Evolutionary conservation across 2,888 invertebrate genomes (phyloP).

Genomic region (Pristionchus arcanus): DNA sequence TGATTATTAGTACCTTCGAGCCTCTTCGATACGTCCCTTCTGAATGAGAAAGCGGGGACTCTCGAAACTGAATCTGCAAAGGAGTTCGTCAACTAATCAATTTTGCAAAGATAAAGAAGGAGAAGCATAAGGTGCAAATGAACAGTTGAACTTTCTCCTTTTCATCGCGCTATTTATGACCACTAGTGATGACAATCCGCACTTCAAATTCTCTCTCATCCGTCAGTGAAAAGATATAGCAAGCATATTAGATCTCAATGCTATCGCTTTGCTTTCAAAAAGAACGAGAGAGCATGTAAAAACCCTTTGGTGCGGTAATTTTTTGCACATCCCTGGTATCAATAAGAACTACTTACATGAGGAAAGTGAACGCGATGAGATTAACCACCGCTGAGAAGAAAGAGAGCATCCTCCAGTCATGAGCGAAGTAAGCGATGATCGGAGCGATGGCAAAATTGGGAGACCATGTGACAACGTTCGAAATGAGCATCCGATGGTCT

Average conservation of each 20-base stretch:
- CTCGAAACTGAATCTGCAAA: slow-evolving; percentile 57
- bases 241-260: no score
- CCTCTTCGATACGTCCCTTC: slow-evolving; percentile 70
- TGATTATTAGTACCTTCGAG: no score
- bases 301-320: no score
- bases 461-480: slow-evolving; percentile 68
- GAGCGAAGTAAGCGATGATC: slow-evolving; percentile 62
- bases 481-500: slow-evolving; percentile 72
- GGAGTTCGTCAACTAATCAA: not conserved
- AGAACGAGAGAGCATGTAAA: no score
- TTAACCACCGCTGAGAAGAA: not conserved
- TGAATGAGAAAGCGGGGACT: slow-evolving; percentile 69
- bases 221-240: no score
- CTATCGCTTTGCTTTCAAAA: no score
- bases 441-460: slow-evolving; percentile 72
- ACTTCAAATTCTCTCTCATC: no score
- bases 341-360: slow-evolving; percentile 19
- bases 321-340: no score
- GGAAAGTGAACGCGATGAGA: slow-evolving; percentile 15
- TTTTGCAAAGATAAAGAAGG: not conserved
- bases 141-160: no score
- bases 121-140: not conserved
- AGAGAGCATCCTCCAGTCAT: slow-evolving; percentile 50
- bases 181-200: no score
- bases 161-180: no score